A percentile compares a stretch with the other conserved stretches of the same genome.
phyloP scores from a whole-genome alignment of 2,113 vertebrate species.

The Halcyon malimbica region DNA sequence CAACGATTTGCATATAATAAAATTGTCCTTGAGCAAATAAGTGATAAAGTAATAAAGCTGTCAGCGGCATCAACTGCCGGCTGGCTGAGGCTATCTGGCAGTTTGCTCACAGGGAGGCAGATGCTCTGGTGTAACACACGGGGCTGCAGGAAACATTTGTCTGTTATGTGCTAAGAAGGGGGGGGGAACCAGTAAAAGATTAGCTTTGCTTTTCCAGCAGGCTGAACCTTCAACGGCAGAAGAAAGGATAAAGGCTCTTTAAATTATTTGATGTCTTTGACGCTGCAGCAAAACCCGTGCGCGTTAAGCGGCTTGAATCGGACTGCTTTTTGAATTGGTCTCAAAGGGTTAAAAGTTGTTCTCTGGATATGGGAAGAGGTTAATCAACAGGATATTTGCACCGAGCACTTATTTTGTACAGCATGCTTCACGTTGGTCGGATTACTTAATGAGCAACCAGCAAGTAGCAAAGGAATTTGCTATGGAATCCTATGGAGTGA shows the following conservation, averaged over 20 bases:
- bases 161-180: conserved; percentile 52
- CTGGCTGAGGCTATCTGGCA: conserved; percentile 67
- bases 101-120: conserved; percentile 60
- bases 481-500: background rate
- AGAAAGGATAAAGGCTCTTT: background rate
- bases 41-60: conserved; percentile 78
- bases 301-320: background rate
- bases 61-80: conserved; percentile 64
- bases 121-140: conserved; percentile 69
- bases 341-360: background rate
- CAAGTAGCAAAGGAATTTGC: background rate
- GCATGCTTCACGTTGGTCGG: background rate
- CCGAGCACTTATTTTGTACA: background rate
- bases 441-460: background rate
- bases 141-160: conserved; percentile 73
- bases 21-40: conserved; percentile 73
- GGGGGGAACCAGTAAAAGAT: conserved; percentile 38
- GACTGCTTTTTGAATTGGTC: background rate
- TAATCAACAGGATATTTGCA: background rate
- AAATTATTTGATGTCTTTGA: background rate
- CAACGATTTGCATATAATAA: conserved; percentile 79
- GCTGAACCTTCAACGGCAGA: conserved; percentile 34
- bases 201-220: conserved; percentile 58
- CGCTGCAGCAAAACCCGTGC: background rate
- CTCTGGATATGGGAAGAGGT: background rate